Evolutionary conservation across 2,888 invertebrate genomes (phyloP).

Genomic region (Cerastis leucographa): DNA sequence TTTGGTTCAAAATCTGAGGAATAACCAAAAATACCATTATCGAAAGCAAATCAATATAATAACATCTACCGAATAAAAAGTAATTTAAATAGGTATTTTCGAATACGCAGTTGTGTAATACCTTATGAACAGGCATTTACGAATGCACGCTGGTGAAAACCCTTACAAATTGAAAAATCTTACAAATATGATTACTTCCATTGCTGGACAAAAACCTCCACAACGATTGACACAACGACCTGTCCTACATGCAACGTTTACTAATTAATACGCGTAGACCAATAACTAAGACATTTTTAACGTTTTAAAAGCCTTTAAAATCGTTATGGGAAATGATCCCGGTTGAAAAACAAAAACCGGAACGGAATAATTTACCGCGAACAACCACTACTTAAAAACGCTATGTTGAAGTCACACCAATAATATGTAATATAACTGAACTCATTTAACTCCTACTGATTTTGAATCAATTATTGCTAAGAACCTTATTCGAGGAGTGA

Average conservation of each 20-base stretch:
- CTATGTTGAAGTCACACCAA: too few relatives aligned
- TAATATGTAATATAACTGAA: neutral
- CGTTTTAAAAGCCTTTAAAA: too few relatives aligned
- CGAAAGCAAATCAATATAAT: neutral
- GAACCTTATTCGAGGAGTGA: neutral
- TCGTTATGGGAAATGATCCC: too few relatives aligned
- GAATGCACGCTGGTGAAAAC: neutral
- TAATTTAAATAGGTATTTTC: neutral
- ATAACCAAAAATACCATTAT: neutral
- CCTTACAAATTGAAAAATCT: neutral
- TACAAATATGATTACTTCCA: too few relatives aligned
- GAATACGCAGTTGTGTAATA: neutral
- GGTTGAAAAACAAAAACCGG: too few relatives aligned
- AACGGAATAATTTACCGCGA: too few relatives aligned
- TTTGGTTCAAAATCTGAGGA: conserved; percentile 17
- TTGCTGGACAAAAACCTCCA: too few relatives aligned
- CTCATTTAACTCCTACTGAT: neutral
- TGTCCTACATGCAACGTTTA: too few relatives aligned
- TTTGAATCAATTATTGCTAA: conserved; percentile 6
- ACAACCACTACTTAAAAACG: too few relatives aligned
- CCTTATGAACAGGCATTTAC: neutral
- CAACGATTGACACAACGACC: too few relatives aligned
- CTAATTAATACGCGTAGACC: too few relatives aligned
- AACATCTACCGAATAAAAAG: neutral
- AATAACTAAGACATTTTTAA: too few relatives aligned